Evolutionary conservation across 92 coral and sea anemone genomes (phyloP).

Genomic region (Nematostella vectensis): DNA sequence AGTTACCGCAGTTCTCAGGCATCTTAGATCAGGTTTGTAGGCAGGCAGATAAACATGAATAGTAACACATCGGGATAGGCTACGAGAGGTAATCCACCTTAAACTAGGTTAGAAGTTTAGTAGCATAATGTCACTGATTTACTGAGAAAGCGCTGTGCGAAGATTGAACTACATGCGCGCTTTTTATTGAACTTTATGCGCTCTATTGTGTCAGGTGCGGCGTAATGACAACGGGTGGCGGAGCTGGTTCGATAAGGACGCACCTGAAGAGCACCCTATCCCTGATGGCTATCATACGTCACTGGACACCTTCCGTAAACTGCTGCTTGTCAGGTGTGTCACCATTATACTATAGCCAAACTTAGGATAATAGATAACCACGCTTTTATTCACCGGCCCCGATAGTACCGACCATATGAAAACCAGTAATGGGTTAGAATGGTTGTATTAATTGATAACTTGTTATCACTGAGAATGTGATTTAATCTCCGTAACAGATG

Average conservation of each 20-base stretch:
- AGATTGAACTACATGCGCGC: too few species aligned
- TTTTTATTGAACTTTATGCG: background rate
- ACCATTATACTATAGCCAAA: too few species aligned
- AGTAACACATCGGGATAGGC: too few species aligned
- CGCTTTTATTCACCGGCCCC: background rate
- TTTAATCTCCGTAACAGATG: too few species aligned
- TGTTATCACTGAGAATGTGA: too few species aligned
- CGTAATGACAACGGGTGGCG: conserved; percentile 84
- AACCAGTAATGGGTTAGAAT: too few species aligned
- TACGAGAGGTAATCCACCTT: too few species aligned
- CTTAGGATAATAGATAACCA: background rate
- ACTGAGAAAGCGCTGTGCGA: too few species aligned
- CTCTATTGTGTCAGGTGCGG: conserved; percentile 37
- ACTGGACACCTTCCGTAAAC: conserved; percentile 76
- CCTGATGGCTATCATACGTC: conserved; percentile 86
- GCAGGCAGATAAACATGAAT: background rate
- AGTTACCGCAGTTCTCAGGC: conserved; percentile 88
- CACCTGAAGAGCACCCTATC: conserved; percentile 69
- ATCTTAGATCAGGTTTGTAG: conserved; percentile 73
- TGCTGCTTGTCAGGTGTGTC: conserved; percentile 66
- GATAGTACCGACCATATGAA: too few species aligned
- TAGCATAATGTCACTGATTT: too few species aligned
- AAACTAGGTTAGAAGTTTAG: too few species aligned
- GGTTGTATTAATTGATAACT: too few species aligned
- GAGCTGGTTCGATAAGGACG: conserved; percentile 83